A percentile compares a stretch with the other conserved stretches of the same genome.
Conservation (phyloP, 2,113 vertebrate genomes). For the Sphaerodactylus townsendi region DNA sequence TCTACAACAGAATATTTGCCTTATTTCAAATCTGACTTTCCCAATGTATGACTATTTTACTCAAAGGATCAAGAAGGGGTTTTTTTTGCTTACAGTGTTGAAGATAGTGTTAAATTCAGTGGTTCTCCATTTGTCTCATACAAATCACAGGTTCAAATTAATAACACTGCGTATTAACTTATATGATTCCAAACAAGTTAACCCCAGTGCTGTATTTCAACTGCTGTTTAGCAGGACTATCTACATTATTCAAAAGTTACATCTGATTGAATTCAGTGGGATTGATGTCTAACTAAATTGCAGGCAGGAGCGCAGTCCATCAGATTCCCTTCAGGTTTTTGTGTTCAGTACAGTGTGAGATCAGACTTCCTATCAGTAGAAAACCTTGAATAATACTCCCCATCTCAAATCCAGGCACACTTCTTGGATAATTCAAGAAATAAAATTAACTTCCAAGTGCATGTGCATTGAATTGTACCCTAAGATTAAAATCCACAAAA, state of each 20-base stretch:
- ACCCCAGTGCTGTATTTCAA: background rate
- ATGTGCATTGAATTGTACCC: no score
- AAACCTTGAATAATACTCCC: background rate
- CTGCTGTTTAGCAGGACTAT: background rate
- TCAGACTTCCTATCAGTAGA: background rate
- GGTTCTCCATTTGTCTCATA: slow-evolving; percentile 19
- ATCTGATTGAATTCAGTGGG: background rate
- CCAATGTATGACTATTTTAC: slow-evolving; percentile 18
- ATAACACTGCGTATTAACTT: background rate
- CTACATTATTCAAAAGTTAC: background rate
- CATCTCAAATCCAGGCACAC: background rate
- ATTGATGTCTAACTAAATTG: background rate
- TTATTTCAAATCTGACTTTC: background rate
- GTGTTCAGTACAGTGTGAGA: background rate
- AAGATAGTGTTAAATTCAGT: slow-evolving; percentile 21
- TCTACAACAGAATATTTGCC: slow-evolving; percentile 4
- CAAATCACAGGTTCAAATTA: slow-evolving; percentile 4
- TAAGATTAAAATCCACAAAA: background rate
- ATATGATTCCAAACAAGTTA: slow-evolving; percentile 3
- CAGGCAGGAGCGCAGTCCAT: background rate
- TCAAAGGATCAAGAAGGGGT: background rate
- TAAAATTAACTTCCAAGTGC: background rate
- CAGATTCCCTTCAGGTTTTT: background rate
- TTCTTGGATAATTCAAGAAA: background rate
- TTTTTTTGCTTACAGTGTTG: slow-evolving; percentile 39